A percentile compares a stretch with the other conserved stretches of the same genome.
Conservation (phyloP, 2,797 vertebrate genomes). For the Hoplostethus atlanticus region DNA sequence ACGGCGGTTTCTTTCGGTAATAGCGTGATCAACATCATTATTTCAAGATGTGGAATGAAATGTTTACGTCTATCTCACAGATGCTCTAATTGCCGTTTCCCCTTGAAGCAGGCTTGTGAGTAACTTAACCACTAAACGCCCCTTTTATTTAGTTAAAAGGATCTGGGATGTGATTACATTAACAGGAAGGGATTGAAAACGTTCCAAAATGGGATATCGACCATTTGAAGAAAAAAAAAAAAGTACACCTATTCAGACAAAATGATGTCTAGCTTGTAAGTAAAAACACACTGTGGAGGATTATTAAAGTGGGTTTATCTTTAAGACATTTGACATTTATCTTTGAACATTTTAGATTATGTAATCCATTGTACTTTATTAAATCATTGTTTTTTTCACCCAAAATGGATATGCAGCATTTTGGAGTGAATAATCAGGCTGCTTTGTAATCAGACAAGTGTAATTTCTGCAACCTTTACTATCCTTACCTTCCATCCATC, state of each 20-base stretch:
- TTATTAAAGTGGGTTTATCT: conserved; percentile 36
- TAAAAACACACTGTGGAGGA: not conserved
- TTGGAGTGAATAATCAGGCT: too few species aligned
- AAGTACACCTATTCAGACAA: too few species aligned
- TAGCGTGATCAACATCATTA: conserved; percentile 5
- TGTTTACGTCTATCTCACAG: conserved; percentile 15
- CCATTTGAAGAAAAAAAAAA: too few species aligned
- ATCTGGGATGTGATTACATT: too few species aligned
- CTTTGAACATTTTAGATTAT: conserved; percentile 13
- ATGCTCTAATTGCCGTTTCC: conserved; percentile 42
- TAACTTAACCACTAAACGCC: conserved; percentile 34
- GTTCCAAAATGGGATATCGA: too few species aligned
- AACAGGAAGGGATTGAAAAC: too few species aligned
- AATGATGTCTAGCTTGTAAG: not conserved
- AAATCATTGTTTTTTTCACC: not conserved
- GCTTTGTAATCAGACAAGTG: too few species aligned
- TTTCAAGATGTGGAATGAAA: conserved; percentile 36
- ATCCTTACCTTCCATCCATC: not conserved
- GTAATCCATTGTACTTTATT: not conserved
- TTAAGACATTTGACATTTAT: not conserved
- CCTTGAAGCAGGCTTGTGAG: conserved; percentile 24
- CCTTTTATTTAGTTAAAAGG: not conserved
- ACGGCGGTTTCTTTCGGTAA: conserved; percentile 1
- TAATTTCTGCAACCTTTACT: too few species aligned
- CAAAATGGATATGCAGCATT: too few species aligned